Evolutionary conservation across 2,113 vertebrate species (phyloP).

Genomic region (Laterallus jamaicensis): DNA sequence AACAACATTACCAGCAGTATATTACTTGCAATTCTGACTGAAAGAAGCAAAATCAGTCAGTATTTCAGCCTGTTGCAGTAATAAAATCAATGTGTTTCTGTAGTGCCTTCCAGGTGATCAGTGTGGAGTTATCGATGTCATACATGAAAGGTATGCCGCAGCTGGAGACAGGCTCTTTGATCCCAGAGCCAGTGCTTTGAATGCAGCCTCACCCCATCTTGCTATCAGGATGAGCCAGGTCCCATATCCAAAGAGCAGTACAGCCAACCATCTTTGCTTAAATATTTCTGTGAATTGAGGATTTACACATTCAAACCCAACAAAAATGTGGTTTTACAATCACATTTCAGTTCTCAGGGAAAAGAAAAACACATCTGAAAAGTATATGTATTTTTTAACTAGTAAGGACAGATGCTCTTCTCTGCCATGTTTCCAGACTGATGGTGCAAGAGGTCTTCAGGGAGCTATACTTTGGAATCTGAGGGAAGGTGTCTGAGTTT

Average conservation of each 20-base stretch:
- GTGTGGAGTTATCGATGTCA: neutral
- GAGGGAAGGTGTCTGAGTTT: neutral
- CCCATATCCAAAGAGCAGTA: neutral
- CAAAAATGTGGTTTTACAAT: slow-evolving; percentile 2
- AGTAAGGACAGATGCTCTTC: neutral
- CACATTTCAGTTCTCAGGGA: neutral
- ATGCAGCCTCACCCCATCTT: neutral
- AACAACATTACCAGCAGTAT: neutral
- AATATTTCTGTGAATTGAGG: neutral
- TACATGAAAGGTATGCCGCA: neutral
- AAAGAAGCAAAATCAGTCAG: neutral
- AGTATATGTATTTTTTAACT: neutral
- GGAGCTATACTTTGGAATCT: neutral
- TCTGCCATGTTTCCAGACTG: neutral
- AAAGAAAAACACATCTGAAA: neutral
- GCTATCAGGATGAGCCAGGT: neutral
- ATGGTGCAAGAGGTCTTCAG: neutral
- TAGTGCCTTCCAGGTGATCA: neutral
- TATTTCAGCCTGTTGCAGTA: neutral
- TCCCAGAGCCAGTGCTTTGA: neutral
- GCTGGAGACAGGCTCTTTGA: slow-evolving; percentile 2
- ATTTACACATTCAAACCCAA: neutral
- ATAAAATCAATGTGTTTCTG: neutral
- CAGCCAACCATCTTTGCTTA: neutral
- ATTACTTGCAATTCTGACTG: neutral